These are phyloP conservation scores for Sceloporus tristichus DNA, from an alignment of 2,113 vertebrate species.

Conservation along the genomic window DNA sequence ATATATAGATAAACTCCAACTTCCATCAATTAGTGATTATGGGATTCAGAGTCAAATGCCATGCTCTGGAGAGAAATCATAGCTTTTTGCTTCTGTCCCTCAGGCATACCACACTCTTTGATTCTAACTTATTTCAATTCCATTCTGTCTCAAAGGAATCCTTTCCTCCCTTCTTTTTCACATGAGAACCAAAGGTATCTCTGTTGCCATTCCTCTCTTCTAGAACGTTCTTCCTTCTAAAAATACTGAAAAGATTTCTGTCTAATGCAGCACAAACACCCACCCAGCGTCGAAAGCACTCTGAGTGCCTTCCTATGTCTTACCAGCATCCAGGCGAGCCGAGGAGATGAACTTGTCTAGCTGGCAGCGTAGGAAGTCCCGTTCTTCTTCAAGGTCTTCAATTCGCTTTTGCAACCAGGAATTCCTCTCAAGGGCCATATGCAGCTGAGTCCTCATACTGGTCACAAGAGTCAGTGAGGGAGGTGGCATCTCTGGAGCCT, in stretches of 20 bases:
- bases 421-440: constrained; percentile 91
- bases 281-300: not conserved
- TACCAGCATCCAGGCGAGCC: constrained; percentile 80
- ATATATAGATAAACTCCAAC: not conserved
- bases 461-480: constrained; percentile 83
- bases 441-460: constrained; percentile 87
- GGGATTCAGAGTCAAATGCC: not conserved
- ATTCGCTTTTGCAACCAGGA: constrained; percentile 92
- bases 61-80: too few species aligned
- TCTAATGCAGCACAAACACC: not conserved
- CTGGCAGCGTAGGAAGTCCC: constrained; percentile 90
- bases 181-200: not conserved
- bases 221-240: not conserved
- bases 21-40: not conserved
- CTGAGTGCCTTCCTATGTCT: not conserved
- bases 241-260: too few species aligned
- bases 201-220: not conserved
- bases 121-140: not conserved
- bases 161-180: not conserved
- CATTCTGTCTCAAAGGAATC: not conserved
- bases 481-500: constrained; percentile 65
- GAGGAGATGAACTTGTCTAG: constrained; percentile 90
- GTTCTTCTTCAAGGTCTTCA: constrained; percentile 90
- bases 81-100: not conserved
- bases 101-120: not conserved